These are phyloP conservation scores for Platichthys flesus DNA, from an alignment of 2,113 vertebrate genomes.

Conservation along the genomic window DNA sequence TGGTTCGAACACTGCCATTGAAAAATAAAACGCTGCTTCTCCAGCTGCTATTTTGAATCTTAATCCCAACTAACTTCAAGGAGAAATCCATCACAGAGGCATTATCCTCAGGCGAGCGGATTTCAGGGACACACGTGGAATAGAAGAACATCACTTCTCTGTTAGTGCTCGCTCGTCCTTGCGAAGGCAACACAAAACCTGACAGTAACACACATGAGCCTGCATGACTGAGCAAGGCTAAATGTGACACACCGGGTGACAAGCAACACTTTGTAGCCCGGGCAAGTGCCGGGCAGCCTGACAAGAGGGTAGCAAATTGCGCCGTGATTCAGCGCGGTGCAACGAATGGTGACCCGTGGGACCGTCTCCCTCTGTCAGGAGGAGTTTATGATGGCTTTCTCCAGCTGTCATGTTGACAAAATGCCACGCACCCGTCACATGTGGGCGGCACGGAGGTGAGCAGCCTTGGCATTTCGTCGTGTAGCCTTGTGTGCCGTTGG, in stretches of 20 bases:
- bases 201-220: neutral
- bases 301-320: conserved; percentile 17
- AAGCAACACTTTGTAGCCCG: conserved; percentile 7
- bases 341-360: conserved; percentile 6
- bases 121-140: neutral
- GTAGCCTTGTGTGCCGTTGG: neutral
- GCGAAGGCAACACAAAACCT: neutral
- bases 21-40: neutral
- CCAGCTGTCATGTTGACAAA: conserved; percentile 34
- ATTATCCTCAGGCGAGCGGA: conserved; percentile 1
- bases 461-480: conserved; percentile 14
- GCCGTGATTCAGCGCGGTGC: conserved; percentile 5
- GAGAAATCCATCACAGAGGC: conserved; percentile 4
- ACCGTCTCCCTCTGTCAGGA: conserved; percentile 34
- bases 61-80: neutral
- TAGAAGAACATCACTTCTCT: neutral
- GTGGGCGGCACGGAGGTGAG: conserved; percentile 18
- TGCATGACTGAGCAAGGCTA: conserved; percentile 19
- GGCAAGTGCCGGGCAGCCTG: neutral
- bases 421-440: conserved; percentile 10
- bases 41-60: neutral
- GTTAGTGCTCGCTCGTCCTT: conserved; percentile 3
- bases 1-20: neutral
- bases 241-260: conserved; percentile 11
- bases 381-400: conserved; percentile 35